Conservation (phyloP, 2,113 vertebrate species). For the Poicephalus gulielmi region DNA sequence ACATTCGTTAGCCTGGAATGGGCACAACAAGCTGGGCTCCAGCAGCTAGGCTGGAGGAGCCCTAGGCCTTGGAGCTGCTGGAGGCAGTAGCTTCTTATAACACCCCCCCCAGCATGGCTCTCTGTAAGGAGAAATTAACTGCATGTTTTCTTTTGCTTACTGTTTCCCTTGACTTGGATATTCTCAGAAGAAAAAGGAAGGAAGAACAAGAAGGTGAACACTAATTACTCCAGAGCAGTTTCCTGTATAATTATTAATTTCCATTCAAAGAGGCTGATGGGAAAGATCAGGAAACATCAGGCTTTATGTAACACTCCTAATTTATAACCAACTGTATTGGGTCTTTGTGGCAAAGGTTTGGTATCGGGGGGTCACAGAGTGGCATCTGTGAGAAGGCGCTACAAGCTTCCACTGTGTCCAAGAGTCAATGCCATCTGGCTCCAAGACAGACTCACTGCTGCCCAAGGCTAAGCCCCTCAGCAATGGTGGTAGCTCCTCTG, state of each 20-base stretch:
- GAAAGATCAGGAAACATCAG: background rate
- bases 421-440: background rate
- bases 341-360: background rate
- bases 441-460: background rate
- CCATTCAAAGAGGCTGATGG: background rate
- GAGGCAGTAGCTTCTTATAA: background rate
- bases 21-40: background rate
- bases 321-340: background rate
- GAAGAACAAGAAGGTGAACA: background rate
- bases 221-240: background rate
- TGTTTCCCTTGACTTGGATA: background rate
- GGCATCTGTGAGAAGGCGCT: background rate
- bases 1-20: background rate
- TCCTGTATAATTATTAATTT: constrained; percentile 4
- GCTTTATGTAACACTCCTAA: background rate
- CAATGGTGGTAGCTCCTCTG: background rate
- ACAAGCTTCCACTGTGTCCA: background rate
- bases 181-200: background rate
- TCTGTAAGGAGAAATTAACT: background rate
- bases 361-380: rapidly evolving
- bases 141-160: background rate
- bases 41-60: background rate
- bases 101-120: background rate
- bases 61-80: background rate
- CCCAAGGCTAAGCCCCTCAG: background rate